These are phyloP conservation scores for Nasonia oneida DNA, from an alignment of 2,888 invertebrate species.

Conservation along the genomic window DNA sequence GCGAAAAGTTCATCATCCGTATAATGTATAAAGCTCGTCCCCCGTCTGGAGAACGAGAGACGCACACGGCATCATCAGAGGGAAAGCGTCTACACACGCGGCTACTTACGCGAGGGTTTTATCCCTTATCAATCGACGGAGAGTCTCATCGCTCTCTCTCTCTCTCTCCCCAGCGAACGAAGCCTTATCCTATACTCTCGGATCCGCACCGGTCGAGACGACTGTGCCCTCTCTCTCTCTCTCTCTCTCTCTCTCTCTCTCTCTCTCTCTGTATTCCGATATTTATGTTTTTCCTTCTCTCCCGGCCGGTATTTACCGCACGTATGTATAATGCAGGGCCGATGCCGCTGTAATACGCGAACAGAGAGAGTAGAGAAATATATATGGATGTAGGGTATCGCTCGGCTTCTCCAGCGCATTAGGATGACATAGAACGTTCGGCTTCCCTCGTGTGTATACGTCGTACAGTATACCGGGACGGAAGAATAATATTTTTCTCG, in stretches of 20 bases:
- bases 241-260: no score
- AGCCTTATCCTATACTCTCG: conserved; percentile 68
- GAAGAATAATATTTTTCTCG: conserved; percentile 52
- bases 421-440: conserved; percentile 57
- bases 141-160: conserved; percentile 26
- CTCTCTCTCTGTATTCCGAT: conserved; percentile 47
- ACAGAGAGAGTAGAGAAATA: background rate
- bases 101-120: conserved; percentile 65
- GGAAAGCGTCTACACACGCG: background rate
- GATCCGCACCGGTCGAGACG: conserved; percentile 67
- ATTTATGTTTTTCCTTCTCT: conserved; percentile 54
- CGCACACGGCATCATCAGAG: conserved; percentile 2
- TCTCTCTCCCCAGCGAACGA: conserved; percentile 50
- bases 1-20: background rate
- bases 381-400: background rate
- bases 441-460: background rate
- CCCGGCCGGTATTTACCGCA: conserved; percentile 19
- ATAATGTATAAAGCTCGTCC: background rate
- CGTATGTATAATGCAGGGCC: conserved; percentile 55
- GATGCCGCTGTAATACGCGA: background rate
- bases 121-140: conserved; percentile 75
- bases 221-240: conserved; percentile 54
- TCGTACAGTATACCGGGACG: background rate
- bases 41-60: background rate
- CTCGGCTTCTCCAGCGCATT: conserved; percentile 41